These are phyloP conservation scores for Ectemnius lituratus DNA, from an alignment of 2,888 invertebrate species.

Conservation along the genomic window DNA sequence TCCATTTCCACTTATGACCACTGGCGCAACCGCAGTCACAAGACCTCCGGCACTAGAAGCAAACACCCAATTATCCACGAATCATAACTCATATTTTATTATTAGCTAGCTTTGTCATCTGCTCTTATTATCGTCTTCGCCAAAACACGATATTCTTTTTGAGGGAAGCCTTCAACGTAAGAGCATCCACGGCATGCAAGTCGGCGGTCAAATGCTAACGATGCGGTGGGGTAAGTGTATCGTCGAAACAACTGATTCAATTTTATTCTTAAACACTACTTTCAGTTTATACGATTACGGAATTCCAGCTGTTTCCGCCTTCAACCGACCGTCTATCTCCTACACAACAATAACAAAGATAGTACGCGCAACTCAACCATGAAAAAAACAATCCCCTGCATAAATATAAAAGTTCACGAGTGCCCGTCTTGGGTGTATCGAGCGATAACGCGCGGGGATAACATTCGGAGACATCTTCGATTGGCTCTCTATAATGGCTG, in stretches of 20 bases:
- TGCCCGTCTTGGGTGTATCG: conserved; percentile 29
- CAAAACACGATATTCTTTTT: too few relatives aligned
- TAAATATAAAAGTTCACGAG: conserved; percentile 40
- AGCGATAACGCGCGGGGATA: conserved; percentile 31
- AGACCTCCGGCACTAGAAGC: conserved; percentile 89
- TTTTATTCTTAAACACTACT: not conserved
- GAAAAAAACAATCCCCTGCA: conserved; percentile 15
- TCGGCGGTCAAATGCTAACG: too few relatives aligned
- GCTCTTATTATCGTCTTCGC: too few relatives aligned
- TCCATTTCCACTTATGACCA: conserved; percentile 90
- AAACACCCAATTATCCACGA: not conserved
- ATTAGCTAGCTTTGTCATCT: too few relatives aligned
- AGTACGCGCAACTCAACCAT: not conserved
- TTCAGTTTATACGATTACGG: not conserved
- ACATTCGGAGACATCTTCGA: conserved; percentile 35
- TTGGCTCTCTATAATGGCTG: conserved; percentile 14
- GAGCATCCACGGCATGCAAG: too few relatives aligned
- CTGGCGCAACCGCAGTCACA: conserved; percentile 94
- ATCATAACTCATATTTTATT: too few relatives aligned
- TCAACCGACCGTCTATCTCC: conserved; percentile 29
- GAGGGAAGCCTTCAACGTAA: too few relatives aligned
- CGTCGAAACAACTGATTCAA: too few relatives aligned
- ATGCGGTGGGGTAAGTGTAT: too few relatives aligned
- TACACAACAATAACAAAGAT: conserved; percentile 33
- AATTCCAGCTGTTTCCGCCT: conserved; percentile 25